Conservation (phyloP, 2,797 vertebrate species). For the Darevskia mixta region DNA sequence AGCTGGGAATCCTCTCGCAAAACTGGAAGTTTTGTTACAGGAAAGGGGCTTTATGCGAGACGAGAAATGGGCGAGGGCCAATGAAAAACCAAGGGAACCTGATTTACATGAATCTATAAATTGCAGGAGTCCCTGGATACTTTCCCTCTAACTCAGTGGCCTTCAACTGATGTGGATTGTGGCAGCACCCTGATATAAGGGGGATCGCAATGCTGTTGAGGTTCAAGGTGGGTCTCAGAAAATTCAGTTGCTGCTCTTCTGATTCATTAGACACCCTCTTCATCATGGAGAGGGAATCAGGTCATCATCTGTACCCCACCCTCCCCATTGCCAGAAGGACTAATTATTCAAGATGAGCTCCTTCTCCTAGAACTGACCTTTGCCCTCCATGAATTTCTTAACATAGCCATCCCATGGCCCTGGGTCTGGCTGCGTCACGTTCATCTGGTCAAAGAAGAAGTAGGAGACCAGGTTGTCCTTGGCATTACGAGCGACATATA, state of each 20-base stretch:
- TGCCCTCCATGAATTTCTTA: conserved; percentile 53
- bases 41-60: too few relatives aligned
- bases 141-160: not conserved
- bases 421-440: conserved; percentile 44
- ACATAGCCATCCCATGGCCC: conserved; percentile 34
- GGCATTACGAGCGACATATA: conserved; percentile 58
- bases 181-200: too few relatives aligned
- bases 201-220: too few relatives aligned
- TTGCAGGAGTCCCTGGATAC: not conserved
- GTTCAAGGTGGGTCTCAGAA: not conserved
- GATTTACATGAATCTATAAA: not conserved
- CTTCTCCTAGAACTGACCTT: conserved; percentile 4
- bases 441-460: conserved; percentile 52
- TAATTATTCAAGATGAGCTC: too few relatives aligned
- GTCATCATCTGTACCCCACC: too few relatives aligned
- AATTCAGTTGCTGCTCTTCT: too few relatives aligned
- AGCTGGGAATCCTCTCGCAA: too few relatives aligned
- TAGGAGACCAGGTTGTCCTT: conserved; percentile 54
- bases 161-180: not conserved
- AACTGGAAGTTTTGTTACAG: too few relatives aligned
- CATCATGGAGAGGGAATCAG: not conserved
- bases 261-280: too few relatives aligned
- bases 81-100: not conserved
- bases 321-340: too few relatives aligned
- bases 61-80: not conserved